phyloP scores from a whole-genome alignment of 2,113 vertebrate genomes.

The Sander lucioperca region DNA sequence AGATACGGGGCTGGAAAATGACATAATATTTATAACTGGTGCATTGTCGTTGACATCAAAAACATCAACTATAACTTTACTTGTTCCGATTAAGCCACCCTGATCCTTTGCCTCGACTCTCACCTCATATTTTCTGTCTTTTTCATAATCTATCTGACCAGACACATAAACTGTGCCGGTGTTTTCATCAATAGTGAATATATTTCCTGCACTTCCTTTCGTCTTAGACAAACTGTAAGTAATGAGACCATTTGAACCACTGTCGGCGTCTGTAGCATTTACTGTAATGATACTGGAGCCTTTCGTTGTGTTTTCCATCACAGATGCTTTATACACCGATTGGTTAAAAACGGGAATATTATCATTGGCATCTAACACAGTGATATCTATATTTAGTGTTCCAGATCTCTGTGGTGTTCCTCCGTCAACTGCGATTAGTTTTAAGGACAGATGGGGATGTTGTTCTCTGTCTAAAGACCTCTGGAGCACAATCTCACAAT shows the following conservation, averaged over 20 bases:
- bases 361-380: conserved; percentile 67
- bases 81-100: conserved; percentile 45
- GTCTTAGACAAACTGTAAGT: conserved; percentile 65
- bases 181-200: conserved; percentile 59
- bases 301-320: conserved; percentile 18
- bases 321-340: conserved; percentile 48
- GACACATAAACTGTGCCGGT: conserved; percentile 47
- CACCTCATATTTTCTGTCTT: conserved; percentile 63
- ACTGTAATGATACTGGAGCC: conserved; percentile 28
- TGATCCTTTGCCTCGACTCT: conserved; percentile 71
- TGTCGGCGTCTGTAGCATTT: conserved; percentile 70
- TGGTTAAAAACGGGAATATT: conserved; percentile 62
- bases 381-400: conserved; percentile 69
- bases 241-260: conserved; percentile 72
- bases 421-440: conserved; percentile 72
- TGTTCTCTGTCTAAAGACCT: conserved; percentile 78
- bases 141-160: conserved; percentile 74
- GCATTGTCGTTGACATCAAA: conserved; percentile 74
- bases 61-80: conserved; percentile 73
- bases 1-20: conserved; percentile 49
- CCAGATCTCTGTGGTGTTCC: conserved; percentile 72
- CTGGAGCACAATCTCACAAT: conserved; percentile 82
- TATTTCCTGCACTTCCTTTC: conserved; percentile 5
- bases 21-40: conserved; percentile 63
- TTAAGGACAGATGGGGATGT: conserved; percentile 61